A percentile compares a stretch with the other conserved stretches of the same genome.
These are phyloP conservation scores for Laterallus jamaicensis DNA, from an alignment of 2,113 vertebrate genomes.

Conservation along the genomic window DNA sequence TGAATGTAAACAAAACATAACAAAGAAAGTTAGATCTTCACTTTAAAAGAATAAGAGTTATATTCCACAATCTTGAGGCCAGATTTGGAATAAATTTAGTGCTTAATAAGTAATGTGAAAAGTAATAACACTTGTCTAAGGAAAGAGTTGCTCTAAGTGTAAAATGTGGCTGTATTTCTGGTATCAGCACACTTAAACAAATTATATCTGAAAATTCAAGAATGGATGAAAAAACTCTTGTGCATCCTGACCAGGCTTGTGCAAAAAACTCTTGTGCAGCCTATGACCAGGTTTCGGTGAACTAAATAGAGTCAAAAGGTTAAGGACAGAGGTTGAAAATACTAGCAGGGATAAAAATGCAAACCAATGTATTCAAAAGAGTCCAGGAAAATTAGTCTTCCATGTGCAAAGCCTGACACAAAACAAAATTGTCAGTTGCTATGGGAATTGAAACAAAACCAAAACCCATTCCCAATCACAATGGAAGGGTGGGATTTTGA, in stretches of 20 bases:
- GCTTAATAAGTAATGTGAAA: neutral
- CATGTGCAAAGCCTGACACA: neutral
- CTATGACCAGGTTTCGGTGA: neutral
- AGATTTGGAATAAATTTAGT: neutral
- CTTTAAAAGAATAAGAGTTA: neutral
- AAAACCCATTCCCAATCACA: conserved; percentile 10
- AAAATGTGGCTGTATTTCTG: neutral
- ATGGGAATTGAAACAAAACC: conserved; percentile 24
- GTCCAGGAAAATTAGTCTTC: neutral
- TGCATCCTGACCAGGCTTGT: neutral
- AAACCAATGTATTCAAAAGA: neutral
- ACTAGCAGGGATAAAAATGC: neutral
- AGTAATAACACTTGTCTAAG: neutral
- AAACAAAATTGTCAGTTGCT: neutral
- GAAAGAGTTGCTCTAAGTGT: neutral
- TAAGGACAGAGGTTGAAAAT: neutral
- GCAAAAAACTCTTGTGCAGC: neutral
- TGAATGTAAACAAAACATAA: neutral
- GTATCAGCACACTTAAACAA: neutral
- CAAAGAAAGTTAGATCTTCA: neutral
- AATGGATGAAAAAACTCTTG: neutral
- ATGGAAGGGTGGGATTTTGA: conserved; percentile 32
- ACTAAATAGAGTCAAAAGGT: neutral
- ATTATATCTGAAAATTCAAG: conserved; percentile 13
- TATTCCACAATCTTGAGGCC: neutral